Percentiles rank a stretch among this genome's conserved stretches.
Conservation (phyloP, 2,888 invertebrate species). For the Atethmia centrago region DNA sequence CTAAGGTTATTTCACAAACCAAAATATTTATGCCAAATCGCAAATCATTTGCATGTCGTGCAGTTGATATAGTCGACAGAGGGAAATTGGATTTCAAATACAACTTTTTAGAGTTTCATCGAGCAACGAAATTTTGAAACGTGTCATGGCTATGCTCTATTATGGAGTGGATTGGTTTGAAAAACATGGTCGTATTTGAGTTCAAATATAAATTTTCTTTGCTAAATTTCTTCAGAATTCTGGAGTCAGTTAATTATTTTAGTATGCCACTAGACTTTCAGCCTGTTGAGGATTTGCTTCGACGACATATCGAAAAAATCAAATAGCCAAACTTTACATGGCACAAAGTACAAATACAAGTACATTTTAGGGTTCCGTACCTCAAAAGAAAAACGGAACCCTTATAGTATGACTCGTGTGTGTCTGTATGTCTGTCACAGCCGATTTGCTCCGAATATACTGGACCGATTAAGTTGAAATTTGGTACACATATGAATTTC, state of each 20-base stretch:
- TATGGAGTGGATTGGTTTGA: not conserved
- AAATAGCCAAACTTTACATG: not conserved
- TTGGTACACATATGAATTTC: no score
- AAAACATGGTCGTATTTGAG: not conserved
- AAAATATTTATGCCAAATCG: slow-evolving; percentile 5
- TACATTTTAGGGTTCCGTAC: no score
- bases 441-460: no score
- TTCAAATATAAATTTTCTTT: not conserved
- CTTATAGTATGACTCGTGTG: no score
- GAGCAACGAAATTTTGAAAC: slow-evolving; percentile 4
- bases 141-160: not conserved
- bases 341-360: no score
- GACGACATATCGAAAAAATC: not conserved
- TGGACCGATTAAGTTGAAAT: no score
- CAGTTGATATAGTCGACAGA: slow-evolving; percentile 5
- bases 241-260: not conserved
- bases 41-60: slow-evolving; percentile 10
- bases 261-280: not conserved
- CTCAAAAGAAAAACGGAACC: no score
- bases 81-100: slow-evolving; percentile 29
- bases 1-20: not conserved
- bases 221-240: not conserved
- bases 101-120: slow-evolving; percentile 8
- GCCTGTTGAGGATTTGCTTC: not conserved
- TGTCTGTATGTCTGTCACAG: no score